Conservation (phyloP, 2,797 vertebrate genomes). For the Phrynocephalus vlangalii region DNA sequence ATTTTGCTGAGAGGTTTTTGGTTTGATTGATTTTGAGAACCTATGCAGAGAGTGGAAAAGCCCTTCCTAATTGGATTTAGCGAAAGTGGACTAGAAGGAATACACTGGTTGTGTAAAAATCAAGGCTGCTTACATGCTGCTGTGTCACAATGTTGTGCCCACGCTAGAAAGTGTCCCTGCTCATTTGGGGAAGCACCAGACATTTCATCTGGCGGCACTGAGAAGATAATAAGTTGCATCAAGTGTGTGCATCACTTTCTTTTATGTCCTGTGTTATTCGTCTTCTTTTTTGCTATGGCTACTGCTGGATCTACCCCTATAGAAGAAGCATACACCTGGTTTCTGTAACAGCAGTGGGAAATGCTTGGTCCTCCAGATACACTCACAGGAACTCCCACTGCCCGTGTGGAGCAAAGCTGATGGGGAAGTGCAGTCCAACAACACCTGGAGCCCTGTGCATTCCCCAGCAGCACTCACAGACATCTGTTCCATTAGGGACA, state of each 20-base stretch:
- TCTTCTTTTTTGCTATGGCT: neutral
- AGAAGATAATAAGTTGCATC: neutral
- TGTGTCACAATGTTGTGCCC: neutral
- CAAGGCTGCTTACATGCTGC: neutral
- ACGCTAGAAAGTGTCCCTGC: too few relatives aligned
- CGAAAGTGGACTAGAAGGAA: fast-evolving
- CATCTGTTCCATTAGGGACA: neutral
- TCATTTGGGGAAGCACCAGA: too few relatives aligned
- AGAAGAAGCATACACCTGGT: neutral
- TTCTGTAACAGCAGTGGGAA: neutral
- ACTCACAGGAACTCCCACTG: neutral
- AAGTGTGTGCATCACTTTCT: too few relatives aligned
- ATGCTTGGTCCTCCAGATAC: neutral
- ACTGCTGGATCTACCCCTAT: neutral
- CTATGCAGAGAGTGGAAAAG: fast-evolving
- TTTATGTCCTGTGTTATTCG: neutral
- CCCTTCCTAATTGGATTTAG: fast-evolving
- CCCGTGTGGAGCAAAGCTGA: neutral
- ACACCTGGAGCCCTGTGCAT: neutral
- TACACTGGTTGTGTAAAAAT: neutral
- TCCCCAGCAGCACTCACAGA: neutral
- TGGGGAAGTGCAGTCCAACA: neutral
- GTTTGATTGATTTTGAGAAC: neutral
- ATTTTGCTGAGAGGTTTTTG: neutral
- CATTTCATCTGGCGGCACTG: neutral